Evolutionary conservation across 2,888 invertebrate genomes (phyloP).

Genomic region (Netelia melanura): DNA sequence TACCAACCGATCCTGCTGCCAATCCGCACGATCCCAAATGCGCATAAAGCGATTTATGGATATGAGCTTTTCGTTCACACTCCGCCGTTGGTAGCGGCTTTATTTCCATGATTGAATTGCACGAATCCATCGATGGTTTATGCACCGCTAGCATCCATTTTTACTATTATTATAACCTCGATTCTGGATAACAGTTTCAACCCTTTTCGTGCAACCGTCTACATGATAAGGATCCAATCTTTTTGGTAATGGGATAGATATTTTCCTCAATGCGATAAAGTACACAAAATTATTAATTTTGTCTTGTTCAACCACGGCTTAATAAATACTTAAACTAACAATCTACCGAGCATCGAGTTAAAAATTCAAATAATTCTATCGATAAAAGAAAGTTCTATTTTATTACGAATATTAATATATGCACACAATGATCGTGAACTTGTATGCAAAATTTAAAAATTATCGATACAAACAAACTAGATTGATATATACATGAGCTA

Average conservation of each 20-base stretch:
- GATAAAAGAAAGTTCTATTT: too few species aligned
- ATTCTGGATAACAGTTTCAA: background rate
- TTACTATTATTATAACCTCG: conserved; percentile 1
- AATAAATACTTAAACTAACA: too few species aligned
- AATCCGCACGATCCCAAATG: conserved; percentile 22
- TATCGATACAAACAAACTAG: too few species aligned
- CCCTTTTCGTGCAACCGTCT: background rate
- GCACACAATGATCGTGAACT: too few species aligned
- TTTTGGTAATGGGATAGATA: background rate
- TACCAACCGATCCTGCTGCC: conserved; percentile 3
- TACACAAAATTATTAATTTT: background rate
- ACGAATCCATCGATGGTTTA: conserved; percentile 43
- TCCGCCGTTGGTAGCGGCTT: conserved; percentile 29
- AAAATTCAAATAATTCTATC: too few species aligned
- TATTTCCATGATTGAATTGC: conserved; percentile 60
- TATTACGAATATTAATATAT: too few species aligned
- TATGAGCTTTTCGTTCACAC: conserved; percentile 46
- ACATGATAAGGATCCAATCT: background rate
- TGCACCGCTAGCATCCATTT: conserved; percentile 21
- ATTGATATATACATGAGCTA: too few species aligned
- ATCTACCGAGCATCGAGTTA: too few species aligned
- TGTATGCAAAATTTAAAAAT: too few species aligned
- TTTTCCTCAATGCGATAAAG: background rate
- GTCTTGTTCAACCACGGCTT: background rate
- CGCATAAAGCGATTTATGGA: conserved; percentile 52